A percentile compares a stretch with the other conserved stretches of the same genome.
Evolutionary conservation across 2,797 vertebrate genomes (phyloP).

Genomic region (Prunella strophiata): DNA sequence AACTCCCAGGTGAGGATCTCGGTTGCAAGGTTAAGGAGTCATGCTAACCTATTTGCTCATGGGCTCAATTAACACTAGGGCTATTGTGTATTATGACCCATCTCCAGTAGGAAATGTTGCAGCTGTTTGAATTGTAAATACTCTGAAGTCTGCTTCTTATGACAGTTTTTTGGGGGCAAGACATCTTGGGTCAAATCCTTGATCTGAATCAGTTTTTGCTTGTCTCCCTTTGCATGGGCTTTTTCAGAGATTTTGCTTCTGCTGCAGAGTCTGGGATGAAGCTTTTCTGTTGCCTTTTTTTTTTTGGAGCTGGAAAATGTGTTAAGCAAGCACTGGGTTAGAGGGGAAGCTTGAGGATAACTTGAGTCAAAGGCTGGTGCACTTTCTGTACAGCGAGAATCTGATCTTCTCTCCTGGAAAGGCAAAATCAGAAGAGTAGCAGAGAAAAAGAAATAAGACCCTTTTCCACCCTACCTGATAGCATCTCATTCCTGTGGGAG

Average conservation of each 20-base stretch:
- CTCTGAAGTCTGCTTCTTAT: not conserved
- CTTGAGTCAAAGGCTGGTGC: not conserved
- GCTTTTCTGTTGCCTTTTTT: not conserved
- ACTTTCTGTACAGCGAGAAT: not conserved
- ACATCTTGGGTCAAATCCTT: not conserved
- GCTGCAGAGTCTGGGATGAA: not conserved
- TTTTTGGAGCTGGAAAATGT: not conserved
- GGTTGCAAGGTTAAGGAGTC: not conserved
- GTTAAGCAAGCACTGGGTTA: not conserved
- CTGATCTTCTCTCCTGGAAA: not conserved
- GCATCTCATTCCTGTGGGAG: not conserved
- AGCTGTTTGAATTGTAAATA: not conserved
- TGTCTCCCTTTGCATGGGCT: not conserved
- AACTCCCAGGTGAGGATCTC: not conserved
- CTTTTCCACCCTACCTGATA: not conserved
- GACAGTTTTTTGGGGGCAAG: not conserved
- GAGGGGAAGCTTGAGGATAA: not conserved
- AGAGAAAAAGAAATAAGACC: not conserved
- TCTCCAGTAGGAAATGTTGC: not conserved
- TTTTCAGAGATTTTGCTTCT: not conserved
- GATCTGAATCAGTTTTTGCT: not conserved
- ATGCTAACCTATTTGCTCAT: not conserved
- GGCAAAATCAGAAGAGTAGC: not conserved
- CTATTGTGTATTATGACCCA: not conserved
- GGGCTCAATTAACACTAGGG: not conserved